Base-by-base conservation (phyloP, 2,113 vertebrate species). In the Sylvietta virens region DNA sequence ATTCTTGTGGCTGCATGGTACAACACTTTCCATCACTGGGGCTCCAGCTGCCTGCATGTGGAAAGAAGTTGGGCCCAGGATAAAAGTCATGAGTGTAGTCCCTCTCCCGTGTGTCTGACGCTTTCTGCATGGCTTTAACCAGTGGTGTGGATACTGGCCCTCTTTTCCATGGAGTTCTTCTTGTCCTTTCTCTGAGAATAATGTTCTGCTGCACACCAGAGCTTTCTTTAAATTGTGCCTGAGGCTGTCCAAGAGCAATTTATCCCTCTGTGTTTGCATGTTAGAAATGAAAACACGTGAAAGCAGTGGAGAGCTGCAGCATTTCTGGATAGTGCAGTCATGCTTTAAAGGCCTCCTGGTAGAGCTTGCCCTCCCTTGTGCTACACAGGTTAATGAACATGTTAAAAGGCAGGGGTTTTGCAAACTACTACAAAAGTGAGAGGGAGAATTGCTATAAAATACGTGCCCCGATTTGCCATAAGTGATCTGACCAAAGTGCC, bases 81-180 rank as follows among this genome's bases (percentile, higher is more conserved):
- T 39, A 61, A 45, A 40, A 66, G 28, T 45, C 10, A 14, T n/a
- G 15, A 57, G 39, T 42, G 15, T 35, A 35, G 28, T 61, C 31
- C 16, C 6, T 42, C 15, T 90, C 6, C 11, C 13, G 10, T 0
- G 0, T 9, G 14, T 50, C 62, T 88, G 37, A 45, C 3, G 0
- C 35, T 66, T 70, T 56, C 48, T 90, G 15, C 0, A 0, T 24
- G 19, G 13, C 66, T 79, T 88, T 72, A 56, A 71, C n/a, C 35
- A n/a, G 13, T 22, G 11, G 15, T 72, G 27, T 58, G 64, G n/a
- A 47, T 76, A 76, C 27, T 33, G 47, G 23, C 26, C 7, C 20
- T 77, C 33, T 73, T 40, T 80, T 69, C 62, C 13, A 4, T 45
- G 37, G 65, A 61, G 9, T 39, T 83, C 11, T 90, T 94, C 35